phyloP scores from a whole-genome alignment of 2,113 vertebrate genomes.

The Onychorhynchus coronatus region DNA sequence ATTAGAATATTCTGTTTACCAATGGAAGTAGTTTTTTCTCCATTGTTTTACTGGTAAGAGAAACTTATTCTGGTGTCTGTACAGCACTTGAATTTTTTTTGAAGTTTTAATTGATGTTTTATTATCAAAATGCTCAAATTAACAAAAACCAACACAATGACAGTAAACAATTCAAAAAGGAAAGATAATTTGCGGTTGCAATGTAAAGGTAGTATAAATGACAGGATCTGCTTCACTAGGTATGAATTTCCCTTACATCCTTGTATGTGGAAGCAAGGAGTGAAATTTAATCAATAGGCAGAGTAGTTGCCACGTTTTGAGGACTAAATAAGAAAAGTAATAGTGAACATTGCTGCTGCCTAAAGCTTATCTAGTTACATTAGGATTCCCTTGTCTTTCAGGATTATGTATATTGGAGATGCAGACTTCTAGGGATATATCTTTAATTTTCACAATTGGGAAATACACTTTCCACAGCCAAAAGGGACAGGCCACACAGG shows the following conservation, averaged over 20 bases:
- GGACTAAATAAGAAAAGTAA: not conserved
- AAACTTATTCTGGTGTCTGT: not conserved
- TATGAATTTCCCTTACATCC: not conserved
- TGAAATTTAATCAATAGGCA: not conserved
- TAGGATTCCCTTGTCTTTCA: not conserved
- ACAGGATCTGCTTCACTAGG: not conserved
- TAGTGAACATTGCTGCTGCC: not conserved
- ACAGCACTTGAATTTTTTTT: not conserved
- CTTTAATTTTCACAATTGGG: not conserved
- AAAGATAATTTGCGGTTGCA: not conserved
- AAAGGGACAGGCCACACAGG: not conserved
- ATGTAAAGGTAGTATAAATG: not conserved
- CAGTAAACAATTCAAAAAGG: not conserved
- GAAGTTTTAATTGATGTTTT: not conserved
- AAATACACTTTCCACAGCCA: not conserved
- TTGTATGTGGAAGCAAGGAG: not conserved
- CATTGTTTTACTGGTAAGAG: not conserved
- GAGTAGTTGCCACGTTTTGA: not conserved
- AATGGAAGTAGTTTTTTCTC: not conserved
- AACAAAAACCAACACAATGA: not conserved
- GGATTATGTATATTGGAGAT: not conserved
- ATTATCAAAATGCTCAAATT: not conserved
- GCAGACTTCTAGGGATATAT: not conserved
- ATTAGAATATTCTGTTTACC: not conserved
- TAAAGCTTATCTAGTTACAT: not conserved